Evolutionary conservation across 2,888 invertebrate genomes (phyloP), one percentile per base, ranked within the genome.

Genomic region (Eilema sororculum): DNA sequence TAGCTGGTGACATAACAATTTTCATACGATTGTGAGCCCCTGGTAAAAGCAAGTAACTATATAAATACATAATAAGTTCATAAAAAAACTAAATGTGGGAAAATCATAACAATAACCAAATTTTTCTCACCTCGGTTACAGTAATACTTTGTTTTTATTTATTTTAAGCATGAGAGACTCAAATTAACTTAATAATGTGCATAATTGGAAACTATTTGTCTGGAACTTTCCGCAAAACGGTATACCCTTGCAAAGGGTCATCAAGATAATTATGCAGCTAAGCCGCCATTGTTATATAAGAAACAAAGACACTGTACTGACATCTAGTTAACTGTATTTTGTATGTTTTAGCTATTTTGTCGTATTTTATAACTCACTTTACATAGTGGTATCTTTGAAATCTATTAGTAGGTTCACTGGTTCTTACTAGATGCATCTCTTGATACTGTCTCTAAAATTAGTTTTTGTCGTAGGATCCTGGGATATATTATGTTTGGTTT

Each of bases 171-270:
- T 59, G 63, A 57, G 20, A 70, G 58, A 3, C 30, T 66, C 41
- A 66, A 62, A 66, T 70, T 62, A 66, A 24, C 52, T 58, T 58
- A 37, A 46, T 37, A 37, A 30, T 37, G 41, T 25, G 24, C 24
- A 41, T 62, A 41, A 46, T 68, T 67, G 9, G 37, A 12, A 28
- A 68, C 58, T 25, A 46, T 28, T 61, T 62, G n/a, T 41, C 37
- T 28, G 0, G 9, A 65, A 57, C 37, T 13, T 24, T 57, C 9
- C 3, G 52, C 12, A 52, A 61, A 13, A 25, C 10, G 24, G 24
- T 64, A 64, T 61, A 61, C n/a, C 37, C 16, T 33, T n/a, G 56
- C 46, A 57, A 58, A 70, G 58, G 58, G 70, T 57, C 58, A 61
- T 70, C 62, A 9, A 41, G 46, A 63, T 61, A 67, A 24, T 65